These are phyloP conservation scores for Desmophyllum pertusum DNA, from an alignment of 92 coral and sea anemone genomes.

Conservation along the genomic window DNA sequence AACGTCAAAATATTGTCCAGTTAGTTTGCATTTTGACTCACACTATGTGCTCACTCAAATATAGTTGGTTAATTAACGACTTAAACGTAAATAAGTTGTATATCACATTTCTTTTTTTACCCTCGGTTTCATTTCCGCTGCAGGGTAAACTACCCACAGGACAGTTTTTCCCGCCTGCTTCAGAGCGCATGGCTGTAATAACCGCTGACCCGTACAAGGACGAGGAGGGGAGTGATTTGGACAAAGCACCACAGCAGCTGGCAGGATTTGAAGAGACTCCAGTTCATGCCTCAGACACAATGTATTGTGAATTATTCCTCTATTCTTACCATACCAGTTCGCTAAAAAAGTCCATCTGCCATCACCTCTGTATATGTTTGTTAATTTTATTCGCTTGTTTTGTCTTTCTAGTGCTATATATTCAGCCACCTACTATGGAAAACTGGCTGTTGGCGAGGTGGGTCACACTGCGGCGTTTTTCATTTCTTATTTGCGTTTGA, in stretches of 20 bases:
- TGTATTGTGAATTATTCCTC: conserved; percentile 33
- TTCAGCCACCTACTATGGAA: conserved; percentile 79
- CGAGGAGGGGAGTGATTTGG: conserved; percentile 22
- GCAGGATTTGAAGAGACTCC: conserved; percentile 91
- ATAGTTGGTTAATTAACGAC: background rate
- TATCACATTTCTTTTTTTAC: background rate
- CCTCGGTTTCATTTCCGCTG: background rate
- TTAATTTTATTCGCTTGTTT: background rate
- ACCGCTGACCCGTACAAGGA: conserved; percentile 75
- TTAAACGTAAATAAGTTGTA: background rate
- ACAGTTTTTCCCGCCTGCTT: conserved; percentile 70
- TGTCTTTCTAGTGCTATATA: conserved; percentile 69
- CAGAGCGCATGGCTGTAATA: conserved; percentile 75
- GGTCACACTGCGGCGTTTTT: background rate
- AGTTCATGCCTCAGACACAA: conserved; percentile 82
- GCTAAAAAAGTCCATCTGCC: too few species aligned
- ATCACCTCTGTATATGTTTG: too few species aligned
- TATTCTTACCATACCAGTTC: background rate
- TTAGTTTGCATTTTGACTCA: background rate
- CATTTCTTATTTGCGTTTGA: background rate
- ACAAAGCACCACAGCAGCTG: conserved; percentile 79
- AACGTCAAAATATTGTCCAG: background rate
- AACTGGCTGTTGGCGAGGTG: conserved; percentile 75
- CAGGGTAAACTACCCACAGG: conserved; percentile 77
- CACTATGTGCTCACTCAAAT: background rate